Conservation (phyloP, 2,797 vertebrate genomes). For the Xenopus petersii region DNA sequence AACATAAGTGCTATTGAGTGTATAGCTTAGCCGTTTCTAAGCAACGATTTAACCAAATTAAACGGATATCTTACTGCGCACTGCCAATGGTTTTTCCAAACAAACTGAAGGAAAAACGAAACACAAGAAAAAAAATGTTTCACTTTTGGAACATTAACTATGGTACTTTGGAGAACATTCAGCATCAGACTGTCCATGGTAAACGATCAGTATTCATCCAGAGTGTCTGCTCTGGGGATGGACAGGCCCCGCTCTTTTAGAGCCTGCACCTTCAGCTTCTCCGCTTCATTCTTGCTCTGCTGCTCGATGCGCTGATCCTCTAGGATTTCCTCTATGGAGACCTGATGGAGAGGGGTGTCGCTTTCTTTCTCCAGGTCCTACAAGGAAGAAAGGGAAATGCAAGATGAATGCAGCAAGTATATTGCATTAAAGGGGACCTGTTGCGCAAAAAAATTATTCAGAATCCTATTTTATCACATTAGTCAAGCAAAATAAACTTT, state of each 20-base stretch:
- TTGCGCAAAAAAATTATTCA: too few species aligned
- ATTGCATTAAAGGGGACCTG: too few species aligned
- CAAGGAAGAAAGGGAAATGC: background rate
- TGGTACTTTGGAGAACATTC: background rate
- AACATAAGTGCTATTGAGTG: slow-evolving; percentile 23
- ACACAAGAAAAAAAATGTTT: slow-evolving; percentile 6
- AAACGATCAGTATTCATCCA: slow-evolving; percentile 85
- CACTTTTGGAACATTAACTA: slow-evolving; percentile 11
- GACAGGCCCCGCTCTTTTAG: slow-evolving; percentile 90
- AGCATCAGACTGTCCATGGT: background rate
- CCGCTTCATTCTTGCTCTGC: slow-evolving; percentile 86
- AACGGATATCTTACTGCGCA: slow-evolving; percentile 42
- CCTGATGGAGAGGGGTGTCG: slow-evolving; percentile 86
- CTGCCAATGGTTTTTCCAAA: slow-evolving; percentile 28
- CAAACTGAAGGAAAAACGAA: background rate
- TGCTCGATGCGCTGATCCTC: slow-evolving; percentile 91
- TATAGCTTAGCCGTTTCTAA: background rate
- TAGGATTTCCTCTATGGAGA: slow-evolving; percentile 95
- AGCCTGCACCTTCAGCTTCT: slow-evolving; percentile 88
- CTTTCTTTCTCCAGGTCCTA: slow-evolving; percentile 95
- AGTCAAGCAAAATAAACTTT: too few species aligned
- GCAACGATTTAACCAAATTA: slow-evolving; percentile 1
- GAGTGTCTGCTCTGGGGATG: slow-evolving; percentile 84
- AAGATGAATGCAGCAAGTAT: too few species aligned
- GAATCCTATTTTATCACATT: too few species aligned